A percentile compares a stretch with the other conserved stretches of the same genome.
These are phyloP conservation scores for Sphenopsis melanotis DNA, from an alignment of 2,797 vertebrate species.

Conservation along the genomic window DNA sequence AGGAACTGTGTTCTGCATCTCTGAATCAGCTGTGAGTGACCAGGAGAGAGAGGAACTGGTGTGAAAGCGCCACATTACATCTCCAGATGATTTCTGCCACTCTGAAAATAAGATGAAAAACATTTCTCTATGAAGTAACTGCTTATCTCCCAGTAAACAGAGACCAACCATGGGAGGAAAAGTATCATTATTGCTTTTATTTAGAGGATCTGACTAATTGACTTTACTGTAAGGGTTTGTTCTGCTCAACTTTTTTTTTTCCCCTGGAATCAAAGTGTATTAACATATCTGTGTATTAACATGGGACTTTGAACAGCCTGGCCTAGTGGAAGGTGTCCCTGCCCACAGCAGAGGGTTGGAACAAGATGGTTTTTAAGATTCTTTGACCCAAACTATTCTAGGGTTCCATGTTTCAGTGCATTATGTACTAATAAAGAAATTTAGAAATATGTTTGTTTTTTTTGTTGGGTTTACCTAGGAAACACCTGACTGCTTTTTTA, in stretches of 20 bases:
- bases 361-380: neutral
- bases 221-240: neutral
- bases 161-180: neutral
- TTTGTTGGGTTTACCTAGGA: neutral
- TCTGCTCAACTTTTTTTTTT: neutral
- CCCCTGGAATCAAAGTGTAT: neutral
- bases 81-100: neutral
- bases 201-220: neutral
- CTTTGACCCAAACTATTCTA: neutral
- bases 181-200: neutral
- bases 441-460: fast-evolving
- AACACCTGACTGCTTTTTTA: neutral
- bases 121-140: neutral
- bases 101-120: neutral
- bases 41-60: neutral
- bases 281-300: neutral
- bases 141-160: neutral
- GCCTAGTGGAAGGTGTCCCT: neutral
- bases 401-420: neutral
- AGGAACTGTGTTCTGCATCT: fast-evolving
- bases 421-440: neutral
- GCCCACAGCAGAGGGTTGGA: neutral
- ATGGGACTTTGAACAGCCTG: neutral
- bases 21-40: neutral
- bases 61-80: neutral